These are phyloP conservation scores for Chloropsis hardwickii DNA, from an alignment of 2,113 vertebrate genomes.

Conservation along the genomic window DNA sequence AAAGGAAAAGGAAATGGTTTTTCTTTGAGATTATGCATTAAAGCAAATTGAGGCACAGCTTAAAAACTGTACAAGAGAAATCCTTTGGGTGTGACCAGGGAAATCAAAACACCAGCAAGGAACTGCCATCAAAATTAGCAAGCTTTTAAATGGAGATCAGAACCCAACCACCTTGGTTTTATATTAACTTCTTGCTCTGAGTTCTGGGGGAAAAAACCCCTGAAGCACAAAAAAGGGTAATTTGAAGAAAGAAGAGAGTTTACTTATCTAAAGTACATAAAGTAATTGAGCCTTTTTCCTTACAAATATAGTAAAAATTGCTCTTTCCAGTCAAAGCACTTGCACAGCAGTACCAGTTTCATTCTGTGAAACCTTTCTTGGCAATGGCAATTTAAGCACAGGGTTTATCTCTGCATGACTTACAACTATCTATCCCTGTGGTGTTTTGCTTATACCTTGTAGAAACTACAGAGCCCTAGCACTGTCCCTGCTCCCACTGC, in stretches of 20 bases:
- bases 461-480: background rate
- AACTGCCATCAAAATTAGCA: background rate
- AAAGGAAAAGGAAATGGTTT: background rate
- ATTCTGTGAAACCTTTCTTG: background rate
- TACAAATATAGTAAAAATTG: background rate
- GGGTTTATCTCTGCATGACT: background rate
- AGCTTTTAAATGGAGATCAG: background rate
- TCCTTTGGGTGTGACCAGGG: background rate
- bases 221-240: background rate
- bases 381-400: background rate
- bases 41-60: slow-evolving; percentile 15
- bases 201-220: background rate
- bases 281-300: background rate
- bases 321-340: background rate
- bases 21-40: background rate
- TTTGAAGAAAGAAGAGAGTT: background rate
- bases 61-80: slow-evolving; percentile 1
- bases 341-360: background rate
- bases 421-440: background rate
- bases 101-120: background rate
- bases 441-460: background rate
- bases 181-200: background rate
- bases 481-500: background rate
- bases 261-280: background rate
- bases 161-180: background rate